Evolutionary conservation across 2,888 invertebrate species (phyloP).

Genomic region (Gastracanthus pulcherrimus): DNA sequence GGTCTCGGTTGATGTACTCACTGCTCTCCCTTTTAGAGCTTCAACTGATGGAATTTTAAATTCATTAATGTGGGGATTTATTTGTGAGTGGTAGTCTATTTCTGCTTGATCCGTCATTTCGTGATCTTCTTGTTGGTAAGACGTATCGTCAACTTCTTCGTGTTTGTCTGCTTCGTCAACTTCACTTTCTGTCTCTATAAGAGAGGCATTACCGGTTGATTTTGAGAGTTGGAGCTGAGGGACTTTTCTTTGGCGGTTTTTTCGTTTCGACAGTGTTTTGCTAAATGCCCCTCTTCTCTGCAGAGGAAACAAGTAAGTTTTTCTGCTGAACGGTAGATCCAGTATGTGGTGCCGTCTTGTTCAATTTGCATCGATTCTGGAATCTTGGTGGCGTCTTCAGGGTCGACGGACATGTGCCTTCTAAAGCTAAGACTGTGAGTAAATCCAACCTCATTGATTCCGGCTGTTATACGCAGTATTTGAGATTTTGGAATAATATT

Average conservation of each 20-base stretch:
- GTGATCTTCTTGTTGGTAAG: no score
- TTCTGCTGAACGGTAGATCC: constrained; percentile 10
- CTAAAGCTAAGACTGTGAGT: constrained; percentile 33
- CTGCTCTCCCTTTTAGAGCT: no score
- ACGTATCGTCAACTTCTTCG: no score
- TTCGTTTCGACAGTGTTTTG: neutral
- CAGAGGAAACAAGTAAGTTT: constrained; percentile 5
- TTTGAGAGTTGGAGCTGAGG: neutral
- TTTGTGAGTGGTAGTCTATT: no score
- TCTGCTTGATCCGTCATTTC: no score
- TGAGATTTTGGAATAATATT: neutral
- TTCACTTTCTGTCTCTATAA: no score
- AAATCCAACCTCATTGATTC: constrained; percentile 8
- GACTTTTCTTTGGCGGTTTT: neutral
- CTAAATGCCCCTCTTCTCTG: constrained; percentile 25
- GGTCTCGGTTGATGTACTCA: no score
- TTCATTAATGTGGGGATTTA: no score
- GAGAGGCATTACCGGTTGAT: no score
- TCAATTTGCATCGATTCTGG: neutral
- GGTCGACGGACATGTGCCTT: neutral
- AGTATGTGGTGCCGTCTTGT: neutral
- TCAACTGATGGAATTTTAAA: no score
- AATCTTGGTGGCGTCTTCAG: neutral
- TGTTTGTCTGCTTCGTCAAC: no score
- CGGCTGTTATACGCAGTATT: neutral